Conservation (phyloP, 2,888 invertebrate genomes). For the Eugnorisma glareosa region DNA sequence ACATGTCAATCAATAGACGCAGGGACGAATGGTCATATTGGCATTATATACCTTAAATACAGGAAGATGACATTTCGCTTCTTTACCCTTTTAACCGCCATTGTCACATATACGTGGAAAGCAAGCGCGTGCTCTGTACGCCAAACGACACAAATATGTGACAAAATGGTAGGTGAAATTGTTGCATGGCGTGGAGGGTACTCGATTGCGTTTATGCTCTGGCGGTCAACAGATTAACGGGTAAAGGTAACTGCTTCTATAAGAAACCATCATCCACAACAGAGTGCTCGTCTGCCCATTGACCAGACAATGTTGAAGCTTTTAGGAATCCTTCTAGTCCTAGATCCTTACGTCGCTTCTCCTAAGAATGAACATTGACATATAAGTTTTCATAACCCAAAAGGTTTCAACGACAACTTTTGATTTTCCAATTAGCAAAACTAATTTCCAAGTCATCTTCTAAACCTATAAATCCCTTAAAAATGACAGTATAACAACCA, state of each 20-base stretch:
- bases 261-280: not conserved
- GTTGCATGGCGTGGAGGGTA: no score
- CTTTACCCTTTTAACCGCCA: no score
- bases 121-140: no score
- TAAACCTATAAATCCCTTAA: not conserved
- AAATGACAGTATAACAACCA: conserved; percentile 15
- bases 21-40: not conserved
- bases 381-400: not conserved
- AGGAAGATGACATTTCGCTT: not conserved
- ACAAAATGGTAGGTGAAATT: no score
- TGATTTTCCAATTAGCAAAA: not conserved
- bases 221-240: not conserved
- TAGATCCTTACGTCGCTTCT: not conserved
- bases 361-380: not conserved
- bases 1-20: not conserved
- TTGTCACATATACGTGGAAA: no score
- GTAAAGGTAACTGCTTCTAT: not conserved
- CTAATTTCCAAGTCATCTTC: conserved; percentile 14
- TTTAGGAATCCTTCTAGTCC: not conserved
- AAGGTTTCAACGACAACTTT: not conserved
- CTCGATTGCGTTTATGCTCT: no score
- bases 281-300: not conserved
- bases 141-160: no score
- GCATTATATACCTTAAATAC: no score
- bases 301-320: not conserved